Evolutionary conservation across 1,140 invertebrate genomes (phyloP).

Genomic region (Danaus melanippus): DNA sequence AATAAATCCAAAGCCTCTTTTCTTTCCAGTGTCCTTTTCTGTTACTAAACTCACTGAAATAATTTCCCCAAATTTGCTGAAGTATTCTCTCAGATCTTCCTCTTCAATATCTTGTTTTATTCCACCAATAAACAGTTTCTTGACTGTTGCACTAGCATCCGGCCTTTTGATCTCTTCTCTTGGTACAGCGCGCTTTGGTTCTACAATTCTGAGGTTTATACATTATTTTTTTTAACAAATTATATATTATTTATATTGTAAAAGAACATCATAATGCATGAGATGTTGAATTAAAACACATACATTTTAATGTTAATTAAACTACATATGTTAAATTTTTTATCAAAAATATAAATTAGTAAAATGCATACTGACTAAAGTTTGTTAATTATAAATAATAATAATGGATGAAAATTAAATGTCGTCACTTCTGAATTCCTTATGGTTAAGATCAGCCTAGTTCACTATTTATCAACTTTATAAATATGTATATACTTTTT

Average conservation of each 20-base stretch:
- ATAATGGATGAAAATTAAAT: too few relatives aligned
- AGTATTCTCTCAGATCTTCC: constrained; percentile 88
- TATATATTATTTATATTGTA: constrained; percentile 1
- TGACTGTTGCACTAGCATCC: constrained; percentile 94
- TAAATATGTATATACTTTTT: too few relatives aligned
- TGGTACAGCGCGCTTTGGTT: constrained; percentile 97
- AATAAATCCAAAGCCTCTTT: constrained; percentile 94
- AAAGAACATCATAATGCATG: neutral
- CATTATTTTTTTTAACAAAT: too few relatives aligned
- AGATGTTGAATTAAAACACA: too few relatives aligned
- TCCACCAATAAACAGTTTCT: constrained; percentile 95
- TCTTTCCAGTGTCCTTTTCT: constrained; percentile 93
- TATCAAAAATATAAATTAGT: too few relatives aligned
- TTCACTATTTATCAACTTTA: too few relatives aligned
- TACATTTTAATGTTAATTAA: too few relatives aligned
- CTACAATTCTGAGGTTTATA: constrained; percentile 80
- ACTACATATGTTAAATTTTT: too few relatives aligned
- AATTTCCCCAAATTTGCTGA: constrained; percentile 87
- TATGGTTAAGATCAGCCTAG: too few relatives aligned
- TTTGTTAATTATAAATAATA: too few relatives aligned
- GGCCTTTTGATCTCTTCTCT: constrained; percentile 91
- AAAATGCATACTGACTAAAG: too few relatives aligned
- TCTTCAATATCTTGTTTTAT: constrained; percentile 92
- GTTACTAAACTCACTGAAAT: constrained; percentile 88
- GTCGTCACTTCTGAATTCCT: too few relatives aligned